A percentile compares a stretch with the other conserved stretches of the same genome.
These are phyloP conservation scores for Tetrax tetrax DNA, from an alignment of 2,113 vertebrate species.

Conservation along the genomic window DNA sequence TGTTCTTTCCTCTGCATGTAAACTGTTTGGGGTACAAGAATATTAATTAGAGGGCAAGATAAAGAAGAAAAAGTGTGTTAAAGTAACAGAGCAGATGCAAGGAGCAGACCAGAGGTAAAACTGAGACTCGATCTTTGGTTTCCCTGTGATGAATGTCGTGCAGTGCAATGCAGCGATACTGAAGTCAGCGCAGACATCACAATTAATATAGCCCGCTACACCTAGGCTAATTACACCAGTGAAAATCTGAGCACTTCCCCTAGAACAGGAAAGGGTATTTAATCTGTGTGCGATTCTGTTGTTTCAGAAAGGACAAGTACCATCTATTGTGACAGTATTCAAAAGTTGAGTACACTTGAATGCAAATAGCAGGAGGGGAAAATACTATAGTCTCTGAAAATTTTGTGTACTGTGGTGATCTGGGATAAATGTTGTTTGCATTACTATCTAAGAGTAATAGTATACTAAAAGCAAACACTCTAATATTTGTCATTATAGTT, in stretches of 20 bases:
- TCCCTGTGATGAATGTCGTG: background rate
- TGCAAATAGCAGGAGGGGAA: background rate
- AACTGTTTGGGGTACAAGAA: background rate
- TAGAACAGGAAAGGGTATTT: background rate
- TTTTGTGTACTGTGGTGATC: slow-evolving; percentile 18
- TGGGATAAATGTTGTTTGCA: slow-evolving; percentile 22
- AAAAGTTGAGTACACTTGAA: too few relatives aligned
- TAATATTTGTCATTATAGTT: slow-evolving; percentile 19
- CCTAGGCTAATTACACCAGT: background rate
- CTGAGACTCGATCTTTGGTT: background rate
- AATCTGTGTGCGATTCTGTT: background rate
- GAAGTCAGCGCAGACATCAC: background rate
- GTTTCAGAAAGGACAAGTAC: background rate
- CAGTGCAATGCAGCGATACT: background rate
- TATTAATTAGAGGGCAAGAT: background rate
- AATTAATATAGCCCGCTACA: background rate
- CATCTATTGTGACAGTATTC: background rate
- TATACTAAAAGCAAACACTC: slow-evolving; percentile 34
- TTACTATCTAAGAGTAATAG: slow-evolving; percentile 15
- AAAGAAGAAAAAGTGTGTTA: background rate
- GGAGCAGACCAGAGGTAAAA: background rate
- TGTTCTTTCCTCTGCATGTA: background rate
- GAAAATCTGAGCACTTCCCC: background rate
- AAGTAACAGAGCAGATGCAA: background rate
- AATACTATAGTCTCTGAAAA: background rate